Evolutionary conservation across 2,113 vertebrate genomes (phyloP).

Genomic region (Symphodus melops): DNA sequence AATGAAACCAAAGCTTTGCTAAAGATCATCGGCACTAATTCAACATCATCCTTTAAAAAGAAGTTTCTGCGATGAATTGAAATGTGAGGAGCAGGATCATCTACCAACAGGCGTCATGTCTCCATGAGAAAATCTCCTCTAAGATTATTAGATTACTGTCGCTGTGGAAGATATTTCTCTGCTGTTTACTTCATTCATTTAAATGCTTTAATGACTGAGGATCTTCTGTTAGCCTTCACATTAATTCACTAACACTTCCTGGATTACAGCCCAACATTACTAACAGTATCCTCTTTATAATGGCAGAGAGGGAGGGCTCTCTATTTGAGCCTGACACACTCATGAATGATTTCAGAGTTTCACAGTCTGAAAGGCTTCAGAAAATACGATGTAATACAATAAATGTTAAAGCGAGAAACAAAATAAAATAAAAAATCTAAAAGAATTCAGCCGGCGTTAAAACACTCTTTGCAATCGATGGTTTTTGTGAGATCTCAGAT

Average conservation of each 20-base stretch:
- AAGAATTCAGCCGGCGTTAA: too few relatives aligned
- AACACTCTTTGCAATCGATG: too few relatives aligned
- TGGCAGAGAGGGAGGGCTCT: background rate
- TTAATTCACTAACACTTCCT: slow-evolving; percentile 46
- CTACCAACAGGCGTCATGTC: slow-evolving; percentile 12
- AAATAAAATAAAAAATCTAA: too few relatives aligned
- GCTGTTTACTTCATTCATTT: slow-evolving; percentile 33
- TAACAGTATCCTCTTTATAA: slow-evolving; percentile 22
- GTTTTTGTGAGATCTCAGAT: too few relatives aligned
- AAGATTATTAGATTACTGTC: slow-evolving; percentile 44
- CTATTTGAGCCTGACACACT: slow-evolving; percentile 23
- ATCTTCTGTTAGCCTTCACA: slow-evolving; percentile 47
- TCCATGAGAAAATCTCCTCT: slow-evolving; percentile 32
- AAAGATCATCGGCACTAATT: slow-evolving; percentile 4
- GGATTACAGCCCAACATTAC: slow-evolving; percentile 38
- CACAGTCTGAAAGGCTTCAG: slow-evolving; percentile 13
- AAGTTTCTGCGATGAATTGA: background rate
- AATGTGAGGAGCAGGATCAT: slow-evolving; percentile 22
- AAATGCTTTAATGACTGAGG: slow-evolving; percentile 41
- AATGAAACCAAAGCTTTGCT: background rate
- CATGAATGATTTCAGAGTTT: slow-evolving; percentile 14
- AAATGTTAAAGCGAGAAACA: too few relatives aligned
- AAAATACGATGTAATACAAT: slow-evolving; percentile 25
- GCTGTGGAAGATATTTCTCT: slow-evolving; percentile 40
- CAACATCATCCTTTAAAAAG: background rate